phyloP scores from a whole-genome alignment of 2,797 vertebrate genomes.

The Enteromius treurensis region DNA sequence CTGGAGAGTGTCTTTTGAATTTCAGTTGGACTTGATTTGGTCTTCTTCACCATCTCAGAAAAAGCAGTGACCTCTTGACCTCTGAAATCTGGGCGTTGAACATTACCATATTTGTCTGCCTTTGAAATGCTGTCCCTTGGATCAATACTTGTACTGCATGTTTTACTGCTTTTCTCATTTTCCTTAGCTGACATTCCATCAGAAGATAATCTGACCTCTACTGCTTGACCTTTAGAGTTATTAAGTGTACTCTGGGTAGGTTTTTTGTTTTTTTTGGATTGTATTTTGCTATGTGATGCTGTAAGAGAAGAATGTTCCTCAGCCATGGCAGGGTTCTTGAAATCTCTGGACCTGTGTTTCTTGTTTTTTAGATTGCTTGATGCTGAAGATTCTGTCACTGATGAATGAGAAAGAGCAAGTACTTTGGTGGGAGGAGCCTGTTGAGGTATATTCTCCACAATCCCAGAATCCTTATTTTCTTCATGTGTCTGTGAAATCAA shows the following conservation, averaged over 20 bases:
- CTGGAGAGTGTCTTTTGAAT: constrained; percentile 8
- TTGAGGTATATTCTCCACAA: neutral
- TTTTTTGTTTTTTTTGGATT: constrained; percentile 10
- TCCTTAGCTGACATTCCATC: constrained; percentile 4
- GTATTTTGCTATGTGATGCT: neutral
- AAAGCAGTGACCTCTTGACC: constrained; percentile 37
- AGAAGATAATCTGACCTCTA: constrained; percentile 45
- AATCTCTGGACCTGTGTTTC: neutral
- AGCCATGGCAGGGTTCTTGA: neutral
- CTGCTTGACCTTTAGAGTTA: constrained; percentile 19
- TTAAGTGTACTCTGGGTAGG: constrained; percentile 20
- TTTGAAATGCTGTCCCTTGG: constrained; percentile 38
- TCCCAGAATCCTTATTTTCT: neutral
- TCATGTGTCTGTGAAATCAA: constrained; percentile 7
- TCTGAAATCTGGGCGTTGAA: constrained; percentile 43
- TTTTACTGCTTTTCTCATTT: constrained; percentile 34
- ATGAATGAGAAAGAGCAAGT: constrained; percentile 40
- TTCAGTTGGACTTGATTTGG: constrained; percentile 47
- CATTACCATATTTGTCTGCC: constrained; percentile 28
- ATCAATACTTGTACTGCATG: constrained; percentile 27
- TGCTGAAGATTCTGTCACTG: constrained; percentile 48
- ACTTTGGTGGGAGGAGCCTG: constrained; percentile 56
- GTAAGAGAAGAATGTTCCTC: neutral
- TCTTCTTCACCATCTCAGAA: constrained; percentile 21
- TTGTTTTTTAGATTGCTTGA: constrained; percentile 6